These are phyloP conservation scores for Sesia apiformis DNA, from an alignment of 2,888 invertebrate genomes.

Conservation along the genomic window DNA sequence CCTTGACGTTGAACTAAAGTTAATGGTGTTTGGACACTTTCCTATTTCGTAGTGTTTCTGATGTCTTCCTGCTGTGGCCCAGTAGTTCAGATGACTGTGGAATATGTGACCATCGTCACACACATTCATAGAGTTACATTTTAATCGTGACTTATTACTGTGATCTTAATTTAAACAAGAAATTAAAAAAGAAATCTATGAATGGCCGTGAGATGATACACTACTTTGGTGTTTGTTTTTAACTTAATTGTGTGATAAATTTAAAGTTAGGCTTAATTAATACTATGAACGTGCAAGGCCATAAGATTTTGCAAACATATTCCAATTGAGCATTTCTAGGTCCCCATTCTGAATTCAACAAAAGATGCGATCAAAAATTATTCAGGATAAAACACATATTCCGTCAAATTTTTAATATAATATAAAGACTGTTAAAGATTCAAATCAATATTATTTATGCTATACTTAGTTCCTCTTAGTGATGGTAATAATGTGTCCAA, in stretches of 20 bases:
- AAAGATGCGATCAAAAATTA: constrained; percentile 6
- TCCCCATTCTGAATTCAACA: constrained; percentile 24
- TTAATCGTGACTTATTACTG: constrained; percentile 71
- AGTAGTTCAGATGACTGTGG: constrained; percentile 65
- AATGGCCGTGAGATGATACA: constrained; percentile 53
- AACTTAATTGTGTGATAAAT: constrained; percentile 67
- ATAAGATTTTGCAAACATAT: constrained; percentile 52
- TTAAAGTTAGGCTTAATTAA: constrained; percentile 52
- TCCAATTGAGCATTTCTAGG: constrained; percentile 62
- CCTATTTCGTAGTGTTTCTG: constrained; percentile 24
- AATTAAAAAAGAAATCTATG: constrained; percentile 67
- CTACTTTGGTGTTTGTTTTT: constrained; percentile 47
- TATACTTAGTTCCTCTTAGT: constrained; percentile 71
- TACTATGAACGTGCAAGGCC: constrained; percentile 54
- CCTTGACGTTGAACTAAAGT: constrained; percentile 33
- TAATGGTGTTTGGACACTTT: constrained; percentile 38
- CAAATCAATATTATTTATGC: constrained; percentile 33
- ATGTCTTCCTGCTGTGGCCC: constrained; percentile 46
- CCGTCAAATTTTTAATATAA: constrained; percentile 21
- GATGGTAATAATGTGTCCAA: constrained; percentile 69
- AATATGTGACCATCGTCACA: constrained; percentile 61
- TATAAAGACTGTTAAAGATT: constrained; percentile 25
- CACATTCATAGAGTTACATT: constrained; percentile 63
- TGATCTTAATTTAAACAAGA: constrained; percentile 72
- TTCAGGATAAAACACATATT: constrained; percentile 29